Percentiles rank a stretch among this genome's conserved stretches.
These are phyloP conservation scores for Saccostrea echinata DNA, from an alignment of 1,140 invertebrate species.

Conservation along the genomic window DNA sequence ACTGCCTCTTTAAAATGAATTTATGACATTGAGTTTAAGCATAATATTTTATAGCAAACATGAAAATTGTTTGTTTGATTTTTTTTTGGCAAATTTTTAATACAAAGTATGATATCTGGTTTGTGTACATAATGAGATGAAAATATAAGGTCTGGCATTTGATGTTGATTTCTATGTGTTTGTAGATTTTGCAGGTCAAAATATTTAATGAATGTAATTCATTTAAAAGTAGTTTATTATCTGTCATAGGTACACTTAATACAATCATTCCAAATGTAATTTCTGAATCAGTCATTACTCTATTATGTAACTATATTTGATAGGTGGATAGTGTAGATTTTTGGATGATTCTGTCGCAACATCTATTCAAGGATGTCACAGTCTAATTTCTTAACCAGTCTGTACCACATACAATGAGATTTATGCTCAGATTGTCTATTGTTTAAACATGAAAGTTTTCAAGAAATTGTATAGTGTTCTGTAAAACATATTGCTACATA, in stretches of 20 bases:
- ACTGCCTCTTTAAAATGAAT: not conserved
- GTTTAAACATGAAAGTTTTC: not conserved
- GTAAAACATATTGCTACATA: not conserved
- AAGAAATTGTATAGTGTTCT: not conserved
- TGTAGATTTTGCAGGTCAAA: not conserved
- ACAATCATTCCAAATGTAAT: slow-evolving; percentile 18
- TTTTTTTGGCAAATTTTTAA: not conserved
- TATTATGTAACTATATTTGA: not conserved
- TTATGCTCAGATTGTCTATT: not conserved
- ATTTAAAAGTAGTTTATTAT: not conserved
- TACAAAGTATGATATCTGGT: not conserved
- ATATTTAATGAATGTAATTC: slow-evolving; percentile 12
- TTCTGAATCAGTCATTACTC: not conserved
- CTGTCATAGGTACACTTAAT: not conserved
- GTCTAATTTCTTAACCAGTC: not conserved
- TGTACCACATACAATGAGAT: not conserved
- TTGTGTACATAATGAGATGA: not conserved
- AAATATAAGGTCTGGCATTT: not conserved
- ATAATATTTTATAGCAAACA: not conserved
- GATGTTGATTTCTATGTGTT: not conserved
- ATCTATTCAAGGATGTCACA: not conserved
- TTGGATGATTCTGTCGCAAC: not conserved
- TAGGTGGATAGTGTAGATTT: not conserved
- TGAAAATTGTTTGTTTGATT: not conserved
- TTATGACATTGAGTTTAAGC: not conserved